Percentiles rank a stretch among this genome's conserved stretches.
phyloP scores from a whole-genome alignment of 1,140 invertebrate species.

The Drosophila bocki region DNA sequence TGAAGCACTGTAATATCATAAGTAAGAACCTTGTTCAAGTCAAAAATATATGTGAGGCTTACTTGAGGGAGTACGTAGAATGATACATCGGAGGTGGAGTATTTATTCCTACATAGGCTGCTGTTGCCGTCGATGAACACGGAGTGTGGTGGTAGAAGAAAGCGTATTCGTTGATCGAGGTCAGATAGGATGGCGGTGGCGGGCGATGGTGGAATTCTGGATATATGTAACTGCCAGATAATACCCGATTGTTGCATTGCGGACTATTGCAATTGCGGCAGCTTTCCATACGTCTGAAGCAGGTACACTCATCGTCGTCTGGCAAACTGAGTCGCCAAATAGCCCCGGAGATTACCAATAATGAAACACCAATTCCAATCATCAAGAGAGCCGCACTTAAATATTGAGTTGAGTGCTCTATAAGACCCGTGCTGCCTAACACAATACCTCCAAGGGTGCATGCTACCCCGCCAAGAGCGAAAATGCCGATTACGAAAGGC shows the following conservation, averaged over 20 bases:
- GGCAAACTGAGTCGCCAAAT: constrained; percentile 79
- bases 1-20: constrained; percentile 34
- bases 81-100: constrained; percentile 80
- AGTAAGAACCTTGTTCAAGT: not conserved
- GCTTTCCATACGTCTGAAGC: constrained; percentile 73
- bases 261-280: constrained; percentile 80
- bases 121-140: constrained; percentile 35
- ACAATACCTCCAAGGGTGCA: constrained; percentile 81
- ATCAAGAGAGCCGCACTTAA: constrained; percentile 79
- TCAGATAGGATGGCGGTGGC: constrained; percentile 80
- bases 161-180: constrained; percentile 76
- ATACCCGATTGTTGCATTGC: constrained; percentile 71
- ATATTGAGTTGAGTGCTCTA: constrained; percentile 82
- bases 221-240: constrained; percentile 69
- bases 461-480: constrained; percentile 79
- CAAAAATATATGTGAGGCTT: constrained; percentile 19
- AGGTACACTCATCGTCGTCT: constrained; percentile 75
- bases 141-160: constrained; percentile 65
- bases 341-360: constrained; percentile 78
- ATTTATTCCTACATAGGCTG: constrained; percentile 58
- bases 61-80: constrained; percentile 79
- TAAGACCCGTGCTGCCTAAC: constrained; percentile 76
- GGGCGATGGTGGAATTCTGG: constrained; percentile 80
- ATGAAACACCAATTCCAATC: constrained; percentile 81
- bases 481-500: constrained; percentile 82